Evolutionary conservation across 2,888 invertebrate species (phyloP).

Genomic region (Hofmannophila pseudospretella): DNA sequence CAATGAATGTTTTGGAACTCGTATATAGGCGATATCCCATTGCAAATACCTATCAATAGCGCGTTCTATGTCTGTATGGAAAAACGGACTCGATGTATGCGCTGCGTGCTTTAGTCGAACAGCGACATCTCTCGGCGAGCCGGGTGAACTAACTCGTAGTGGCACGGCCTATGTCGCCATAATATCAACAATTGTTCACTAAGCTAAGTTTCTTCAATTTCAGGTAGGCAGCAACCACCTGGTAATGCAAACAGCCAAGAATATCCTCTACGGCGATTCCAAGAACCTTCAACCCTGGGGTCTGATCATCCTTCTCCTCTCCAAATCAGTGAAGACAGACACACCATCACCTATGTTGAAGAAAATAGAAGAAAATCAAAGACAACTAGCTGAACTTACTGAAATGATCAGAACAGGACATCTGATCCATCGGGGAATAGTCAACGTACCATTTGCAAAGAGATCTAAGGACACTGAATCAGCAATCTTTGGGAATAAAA

Average conservation of each 20-base stretch:
- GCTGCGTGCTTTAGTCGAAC: too few species aligned
- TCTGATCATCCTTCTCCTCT: conserved; percentile 87
- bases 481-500: conserved; percentile 92
- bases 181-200: too few species aligned
- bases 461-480: conserved; percentile 81
- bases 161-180: too few species aligned
- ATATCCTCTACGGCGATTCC: conserved; percentile 88
- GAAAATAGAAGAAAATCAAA: conserved; percentile 73
- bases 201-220: conserved; percentile 8
- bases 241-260: conserved; percentile 90
- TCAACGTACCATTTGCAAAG: conserved; percentile 70
- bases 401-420: conserved; percentile 94
- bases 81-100: too few species aligned
- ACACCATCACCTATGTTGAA: conserved; percentile 77
- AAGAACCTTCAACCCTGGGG: conserved; percentile 93
- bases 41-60: too few species aligned
- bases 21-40: too few species aligned
- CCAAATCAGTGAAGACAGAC: conserved; percentile 83
- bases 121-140: too few species aligned
- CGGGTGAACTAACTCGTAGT: too few species aligned
- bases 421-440: conserved; percentile 84
- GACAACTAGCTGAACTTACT: conserved; percentile 80
- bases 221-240: conserved; percentile 91
- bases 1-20: too few species aligned
- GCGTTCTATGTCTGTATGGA: too few species aligned